Conservation (phyloP, 2,113 vertebrate species). For the Passer domesticus region DNA sequence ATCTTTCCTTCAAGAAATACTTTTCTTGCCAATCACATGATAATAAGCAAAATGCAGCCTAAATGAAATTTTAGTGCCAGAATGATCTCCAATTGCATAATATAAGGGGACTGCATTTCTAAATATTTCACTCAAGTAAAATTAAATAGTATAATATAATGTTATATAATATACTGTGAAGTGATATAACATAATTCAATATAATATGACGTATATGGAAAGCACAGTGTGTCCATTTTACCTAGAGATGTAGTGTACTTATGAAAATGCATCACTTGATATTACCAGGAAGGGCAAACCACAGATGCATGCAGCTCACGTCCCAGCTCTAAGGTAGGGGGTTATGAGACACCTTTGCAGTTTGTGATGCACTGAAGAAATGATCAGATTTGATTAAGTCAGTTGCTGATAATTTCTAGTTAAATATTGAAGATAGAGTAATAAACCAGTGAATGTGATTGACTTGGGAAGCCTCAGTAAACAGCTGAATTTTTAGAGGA, state of each 20-base stretch:
- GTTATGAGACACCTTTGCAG: not conserved
- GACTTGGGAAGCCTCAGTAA: not conserved
- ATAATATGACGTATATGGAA: not conserved
- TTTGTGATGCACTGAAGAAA: not conserved
- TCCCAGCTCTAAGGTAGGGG: not conserved
- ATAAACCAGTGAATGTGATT: not conserved
- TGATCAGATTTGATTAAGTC: not conserved
- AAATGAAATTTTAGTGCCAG: not conserved
- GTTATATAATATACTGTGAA: not conserved
- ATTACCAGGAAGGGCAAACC: not conserved
- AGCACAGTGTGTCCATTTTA: not conserved
- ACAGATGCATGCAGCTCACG: not conserved
- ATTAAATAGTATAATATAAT: not conserved
- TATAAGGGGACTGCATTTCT: not conserved
- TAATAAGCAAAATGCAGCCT: slow-evolving; percentile 23
- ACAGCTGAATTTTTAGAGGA: not conserved
- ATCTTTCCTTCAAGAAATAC: slow-evolving; percentile 12
- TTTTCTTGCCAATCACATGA: slow-evolving; percentile 25
- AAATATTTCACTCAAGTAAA: not conserved
- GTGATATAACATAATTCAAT: not conserved
- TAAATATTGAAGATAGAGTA: not conserved
- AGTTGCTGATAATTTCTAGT: not conserved
- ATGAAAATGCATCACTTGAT: not conserved
- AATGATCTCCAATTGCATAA: slow-evolving; percentile 28
- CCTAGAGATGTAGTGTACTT: not conserved